These are phyloP conservation scores for Penaeus indicus DNA, from an alignment of 1,140 invertebrate species.

Conservation along the genomic window DNA sequence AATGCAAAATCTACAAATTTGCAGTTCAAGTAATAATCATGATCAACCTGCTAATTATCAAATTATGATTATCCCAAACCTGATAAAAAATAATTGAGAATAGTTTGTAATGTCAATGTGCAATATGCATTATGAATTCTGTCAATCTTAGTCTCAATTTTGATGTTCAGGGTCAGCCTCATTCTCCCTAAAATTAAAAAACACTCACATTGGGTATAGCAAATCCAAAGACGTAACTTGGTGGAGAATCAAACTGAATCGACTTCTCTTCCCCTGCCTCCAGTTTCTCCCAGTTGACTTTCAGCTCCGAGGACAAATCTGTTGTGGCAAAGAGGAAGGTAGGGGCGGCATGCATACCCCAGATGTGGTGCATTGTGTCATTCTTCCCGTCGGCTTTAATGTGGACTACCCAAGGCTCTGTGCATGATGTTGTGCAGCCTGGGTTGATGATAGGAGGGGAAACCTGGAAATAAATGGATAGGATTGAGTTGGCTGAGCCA, in stretches of 20 bases:
- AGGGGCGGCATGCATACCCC: background rate
- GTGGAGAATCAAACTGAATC: background rate
- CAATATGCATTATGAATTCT: too few species aligned
- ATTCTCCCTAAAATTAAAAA: too few species aligned
- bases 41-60: too few species aligned
- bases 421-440: background rate
- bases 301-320: background rate
- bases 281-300: background rate
- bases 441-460: background rate
- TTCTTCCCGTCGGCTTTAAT: background rate
- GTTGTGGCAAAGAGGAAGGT: background rate
- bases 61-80: too few species aligned
- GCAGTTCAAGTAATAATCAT: too few species aligned
- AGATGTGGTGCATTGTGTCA: background rate
- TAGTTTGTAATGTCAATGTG: too few species aligned
- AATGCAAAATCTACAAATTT: too few species aligned
- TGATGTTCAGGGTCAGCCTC: too few species aligned
- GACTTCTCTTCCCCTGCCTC: background rate
- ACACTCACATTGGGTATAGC: background rate
- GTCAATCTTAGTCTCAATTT: too few species aligned
- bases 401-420: background rate
- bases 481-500: too few species aligned
- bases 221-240: background rate
- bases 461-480: background rate
- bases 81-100: too few species aligned